Evolutionary conservation across 30 jellyfish, hydroid and myxozoan genomes (phyloP).

Genomic region (Turritopsis rubra): DNA sequence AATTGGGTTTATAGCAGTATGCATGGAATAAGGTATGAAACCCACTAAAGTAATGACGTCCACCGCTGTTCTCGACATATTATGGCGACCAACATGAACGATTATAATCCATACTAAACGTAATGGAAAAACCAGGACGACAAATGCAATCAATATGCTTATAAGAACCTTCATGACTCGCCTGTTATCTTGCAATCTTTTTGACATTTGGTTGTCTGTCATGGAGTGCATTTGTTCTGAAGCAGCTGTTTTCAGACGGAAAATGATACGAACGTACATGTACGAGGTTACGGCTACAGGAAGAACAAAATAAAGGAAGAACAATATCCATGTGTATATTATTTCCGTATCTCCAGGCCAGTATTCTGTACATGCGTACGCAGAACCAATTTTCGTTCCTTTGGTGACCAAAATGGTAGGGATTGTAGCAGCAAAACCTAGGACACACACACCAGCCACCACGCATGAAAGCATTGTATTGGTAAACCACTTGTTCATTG

Average conservation of each 20-base stretch:
- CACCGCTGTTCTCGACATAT: neutral
- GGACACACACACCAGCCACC: neutral
- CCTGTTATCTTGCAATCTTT: neutral
- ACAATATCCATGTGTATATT: neutral
- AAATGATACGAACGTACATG: neutral
- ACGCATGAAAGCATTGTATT: neutral
- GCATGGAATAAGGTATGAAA: neutral
- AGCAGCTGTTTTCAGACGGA: neutral
- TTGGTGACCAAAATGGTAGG: neutral
- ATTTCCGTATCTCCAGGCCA: neutral
- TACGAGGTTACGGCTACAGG: neutral
- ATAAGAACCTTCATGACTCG: neutral
- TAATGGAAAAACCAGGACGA: neutral
- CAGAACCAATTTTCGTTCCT: neutral
- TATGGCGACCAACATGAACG: neutral
- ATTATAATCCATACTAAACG: neutral
- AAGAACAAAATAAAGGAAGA: neutral
- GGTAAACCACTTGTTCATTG: neutral
- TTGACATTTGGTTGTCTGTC: neutral
- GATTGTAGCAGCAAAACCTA: neutral
- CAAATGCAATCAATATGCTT: neutral
- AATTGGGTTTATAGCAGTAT: conserved; percentile 2
- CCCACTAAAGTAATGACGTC: neutral
- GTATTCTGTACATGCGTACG: neutral
- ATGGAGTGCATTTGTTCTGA: neutral